phyloP scores from a whole-genome alignment of 2,797 vertebrate genomes.

The Chloroceryle inda region DNA sequence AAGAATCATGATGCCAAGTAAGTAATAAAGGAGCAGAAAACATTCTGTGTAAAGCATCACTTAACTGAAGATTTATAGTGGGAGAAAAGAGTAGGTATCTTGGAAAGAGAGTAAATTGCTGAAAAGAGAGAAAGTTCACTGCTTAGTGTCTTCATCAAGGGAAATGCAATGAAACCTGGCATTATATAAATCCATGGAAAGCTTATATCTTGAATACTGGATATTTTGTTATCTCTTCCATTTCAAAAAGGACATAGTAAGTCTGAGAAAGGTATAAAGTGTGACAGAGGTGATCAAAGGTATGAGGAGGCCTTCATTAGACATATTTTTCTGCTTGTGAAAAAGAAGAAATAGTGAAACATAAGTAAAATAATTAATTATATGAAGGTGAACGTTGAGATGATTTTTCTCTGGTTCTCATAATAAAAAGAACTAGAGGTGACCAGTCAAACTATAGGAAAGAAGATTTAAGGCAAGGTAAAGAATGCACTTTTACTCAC shows the following conservation, averaged over 20 bases:
- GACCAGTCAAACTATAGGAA: background rate
- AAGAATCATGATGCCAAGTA: slow-evolving; percentile 14
- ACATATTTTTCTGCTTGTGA: background rate
- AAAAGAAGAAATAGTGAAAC: background rate
- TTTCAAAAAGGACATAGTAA: background rate
- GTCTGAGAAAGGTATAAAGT: background rate
- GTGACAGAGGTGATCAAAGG: background rate
- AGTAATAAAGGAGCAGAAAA: slow-evolving; percentile 21
- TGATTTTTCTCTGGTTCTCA: background rate
- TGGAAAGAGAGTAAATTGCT: background rate
- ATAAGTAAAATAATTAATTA: background rate
- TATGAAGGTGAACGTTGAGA: background rate
- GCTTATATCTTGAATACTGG: background rate
- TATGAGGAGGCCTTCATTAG: background rate
- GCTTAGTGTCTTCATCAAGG: background rate
- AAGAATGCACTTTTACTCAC: background rate
- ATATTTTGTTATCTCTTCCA: background rate
- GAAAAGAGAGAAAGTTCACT: background rate
- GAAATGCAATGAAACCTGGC: background rate
- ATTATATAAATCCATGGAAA: background rate
- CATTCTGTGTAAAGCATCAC: background rate
- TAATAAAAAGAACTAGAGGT: background rate
- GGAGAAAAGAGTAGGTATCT: background rate
- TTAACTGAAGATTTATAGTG: background rate
- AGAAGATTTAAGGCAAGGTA: background rate